Evolutionary conservation across 2,888 invertebrate genomes (phyloP), one percentile per base, ranked within the genome.

Genomic region (Xylocampa areola): DNA sequence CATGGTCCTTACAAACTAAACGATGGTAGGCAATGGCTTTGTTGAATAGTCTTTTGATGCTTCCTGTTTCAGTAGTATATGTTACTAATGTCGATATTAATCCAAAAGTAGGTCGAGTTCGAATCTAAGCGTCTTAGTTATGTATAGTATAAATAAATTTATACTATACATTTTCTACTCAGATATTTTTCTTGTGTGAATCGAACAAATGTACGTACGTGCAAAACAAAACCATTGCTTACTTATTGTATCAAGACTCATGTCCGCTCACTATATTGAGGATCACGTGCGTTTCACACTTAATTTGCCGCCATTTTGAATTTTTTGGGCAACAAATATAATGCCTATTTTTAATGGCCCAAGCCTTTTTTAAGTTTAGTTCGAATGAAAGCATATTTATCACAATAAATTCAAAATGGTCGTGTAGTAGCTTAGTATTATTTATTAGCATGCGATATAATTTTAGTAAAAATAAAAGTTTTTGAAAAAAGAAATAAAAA

Each of bases 361-460:
- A 55, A 58, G 57, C 59, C 44, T 36, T 55, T 49, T 35, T 54
- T 53, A 52, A 52, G 27, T 55, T 61, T 45, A 36, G 52, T 60
- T 54, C 16, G 11, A 35, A 55, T 60, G 39, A 16, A 57, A 59
- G 25, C 41, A 51, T 62, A 61, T 64, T 53, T 64, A 57, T 52
- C 55, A 67, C 73, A 67, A 68, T 67, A 71, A 77, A 81, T 82
- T 83, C 84, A 82, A 81, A 78, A 79, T 73, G 81, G 79, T 70
- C 66, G 80, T 77, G 72, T 68, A 67, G 73, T 86, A 88, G 88
- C 84, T 87, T 91, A 90, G 88, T 83, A 84, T 89, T 89, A 92
- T 92, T 92, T 92, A 92, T 91, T 91, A 92, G 93, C 92, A 92
- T 91, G 92, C 89, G 81, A 73, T 90, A 88, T 82, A 85, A 81